phyloP scores from a whole-genome alignment of 2,797 vertebrate species.

The Gallinago stenura region DNA sequence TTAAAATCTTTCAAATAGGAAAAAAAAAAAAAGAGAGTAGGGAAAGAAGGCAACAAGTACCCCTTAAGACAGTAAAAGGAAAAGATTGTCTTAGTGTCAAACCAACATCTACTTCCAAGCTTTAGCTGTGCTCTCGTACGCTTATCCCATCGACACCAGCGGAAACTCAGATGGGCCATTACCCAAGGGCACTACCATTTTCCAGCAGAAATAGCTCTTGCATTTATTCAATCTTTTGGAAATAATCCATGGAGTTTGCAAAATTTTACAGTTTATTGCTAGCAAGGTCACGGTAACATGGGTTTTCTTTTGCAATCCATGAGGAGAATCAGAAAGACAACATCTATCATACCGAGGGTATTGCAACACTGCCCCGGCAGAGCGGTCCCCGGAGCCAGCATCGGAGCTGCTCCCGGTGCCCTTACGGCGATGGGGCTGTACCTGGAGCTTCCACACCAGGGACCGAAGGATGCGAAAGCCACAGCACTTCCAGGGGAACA shows the following conservation, averaged over 20 bases:
- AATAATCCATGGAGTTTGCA: not conserved
- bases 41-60: not conserved
- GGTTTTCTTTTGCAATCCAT: constrained; percentile 30
- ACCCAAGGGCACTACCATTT: not conserved
- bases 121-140: not conserved
- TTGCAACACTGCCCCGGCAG: not conserved
- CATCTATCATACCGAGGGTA: not conserved
- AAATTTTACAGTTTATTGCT: constrained; percentile 48
- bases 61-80: not conserved
- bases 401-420: not conserved
- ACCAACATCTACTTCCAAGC: not conserved
- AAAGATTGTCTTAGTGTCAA: not conserved
- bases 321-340: constrained; percentile 11
- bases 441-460: constrained; percentile 5
- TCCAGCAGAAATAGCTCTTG: not conserved
- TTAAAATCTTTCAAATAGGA: not conserved
- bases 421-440: not conserved
- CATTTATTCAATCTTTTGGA: constrained; percentile 10
- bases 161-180: not conserved
- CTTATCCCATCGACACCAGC: not conserved
- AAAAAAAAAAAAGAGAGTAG: not conserved
- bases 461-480: not conserved
- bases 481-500: constrained; percentile 6
- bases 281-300: not conserved
- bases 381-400: not conserved